Evolutionary conservation across 2,888 invertebrate species (phyloP), one percentile per base, ranked within the genome.

Genomic region (Heliconius ismenius): DNA sequence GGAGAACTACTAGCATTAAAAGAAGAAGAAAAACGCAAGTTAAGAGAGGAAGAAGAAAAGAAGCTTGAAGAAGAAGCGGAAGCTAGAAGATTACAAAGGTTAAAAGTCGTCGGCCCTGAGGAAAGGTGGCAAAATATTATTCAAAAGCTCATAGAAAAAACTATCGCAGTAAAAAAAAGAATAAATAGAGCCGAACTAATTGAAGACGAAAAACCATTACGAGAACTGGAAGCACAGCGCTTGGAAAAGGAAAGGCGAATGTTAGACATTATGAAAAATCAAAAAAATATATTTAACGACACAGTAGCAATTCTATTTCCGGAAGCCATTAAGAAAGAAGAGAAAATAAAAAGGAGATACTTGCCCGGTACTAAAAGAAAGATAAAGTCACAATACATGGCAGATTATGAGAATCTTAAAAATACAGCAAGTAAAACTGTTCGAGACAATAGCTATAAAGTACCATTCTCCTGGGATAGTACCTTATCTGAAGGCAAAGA

Each of bases 101-200:
- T 88, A 80, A 89, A 88, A 89, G 86, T 91, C 58, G 84, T 92
- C 77, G 90, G 91, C 32, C 89, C 95, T 73, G 91, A 94, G 84
- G 95, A 95, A 79, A 93, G 95, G 81, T 96, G 96, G 95, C 95
- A 95, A 82, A 93, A 93, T 79, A 95, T 96, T 81, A 95, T 96
- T 84, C 92, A 96, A 72, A 95, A 95, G 81, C 94, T 96, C 1
- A 96, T 97, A 86, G 94, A 96, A 88, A 87, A 94, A 86, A 91
- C 96, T 79, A 94, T 97, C 84, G 89, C 96, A 54, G 95, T 95
- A 10, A 96, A 96, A 80, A 96, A 96, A 83, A 94, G 95, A 81
- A 91, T 96, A 54, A 95, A 95, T 75, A 94, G 94, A 80, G 95
- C 95, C 54, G 95, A 95, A 79, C 84, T 96, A 18, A 94, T 95